Conservation (phyloP, 2,113 vertebrate genomes). For the Salvelinus alpinus region DNA sequence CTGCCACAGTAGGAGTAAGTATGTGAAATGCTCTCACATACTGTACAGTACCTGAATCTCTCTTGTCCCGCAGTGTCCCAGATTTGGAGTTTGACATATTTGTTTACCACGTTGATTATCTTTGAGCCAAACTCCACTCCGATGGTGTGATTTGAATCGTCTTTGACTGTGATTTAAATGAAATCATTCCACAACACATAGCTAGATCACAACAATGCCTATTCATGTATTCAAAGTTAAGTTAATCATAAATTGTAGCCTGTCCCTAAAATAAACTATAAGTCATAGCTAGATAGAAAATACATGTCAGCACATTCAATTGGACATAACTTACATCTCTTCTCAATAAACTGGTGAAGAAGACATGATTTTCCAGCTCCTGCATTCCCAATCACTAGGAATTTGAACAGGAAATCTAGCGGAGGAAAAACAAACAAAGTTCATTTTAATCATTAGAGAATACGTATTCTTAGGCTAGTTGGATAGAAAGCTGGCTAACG, state of each 20-base stretch:
- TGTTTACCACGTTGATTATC: conserved; percentile 89
- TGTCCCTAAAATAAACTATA: no score
- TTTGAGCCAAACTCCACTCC: conserved; percentile 94
- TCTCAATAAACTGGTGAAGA: conserved; percentile 90
- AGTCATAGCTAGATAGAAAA: neutral
- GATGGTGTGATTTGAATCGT: conserved; percentile 94
- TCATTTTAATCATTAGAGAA: neutral
- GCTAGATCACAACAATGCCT: neutral
- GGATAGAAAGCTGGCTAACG: neutral
- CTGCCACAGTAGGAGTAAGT: no score
- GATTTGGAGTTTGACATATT: conserved; percentile 92
- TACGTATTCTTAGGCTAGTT: neutral
- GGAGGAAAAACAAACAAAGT: conserved; percentile 13
- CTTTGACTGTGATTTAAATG: conserved; percentile 78
- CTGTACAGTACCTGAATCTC: conserved; percentile 80
- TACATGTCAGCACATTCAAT: no score
- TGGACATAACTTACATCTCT: conserved; percentile 82
- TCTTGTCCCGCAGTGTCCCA: conserved; percentile 95
- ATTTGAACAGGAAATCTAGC: conserved; percentile 93
- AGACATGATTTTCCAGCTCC: conserved; percentile 88
- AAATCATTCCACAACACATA: neutral
- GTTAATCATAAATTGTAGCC: neutral
- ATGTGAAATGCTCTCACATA: no score
- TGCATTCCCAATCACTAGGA: conserved; percentile 92
- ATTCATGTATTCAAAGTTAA: neutral